Percentiles rank a stretch among this genome's conserved stretches.
Conservation (phyloP, 2,113 vertebrate genomes). For the Thunnus thynnus region DNA sequence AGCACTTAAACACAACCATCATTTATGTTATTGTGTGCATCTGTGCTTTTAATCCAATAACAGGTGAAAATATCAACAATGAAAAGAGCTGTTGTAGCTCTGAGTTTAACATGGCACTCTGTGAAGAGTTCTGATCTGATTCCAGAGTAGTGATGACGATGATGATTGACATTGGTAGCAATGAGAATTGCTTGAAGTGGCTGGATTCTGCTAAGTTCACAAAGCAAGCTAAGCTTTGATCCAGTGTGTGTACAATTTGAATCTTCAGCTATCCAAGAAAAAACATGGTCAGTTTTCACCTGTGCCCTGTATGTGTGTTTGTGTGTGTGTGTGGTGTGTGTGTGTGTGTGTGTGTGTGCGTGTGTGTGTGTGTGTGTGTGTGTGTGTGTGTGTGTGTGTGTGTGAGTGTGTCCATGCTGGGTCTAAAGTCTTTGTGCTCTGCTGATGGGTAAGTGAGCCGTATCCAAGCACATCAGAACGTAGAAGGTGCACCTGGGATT, state of each 20-base stretch:
- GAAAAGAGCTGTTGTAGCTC: background rate
- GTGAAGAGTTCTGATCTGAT: background rate
- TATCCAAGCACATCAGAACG: constrained; percentile 46
- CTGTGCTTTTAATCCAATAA: background rate
- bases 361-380: background rate
- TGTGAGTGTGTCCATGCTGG: constrained; percentile 27
- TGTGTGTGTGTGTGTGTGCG: background rate
- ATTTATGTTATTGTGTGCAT: background rate
- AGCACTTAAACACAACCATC: background rate
- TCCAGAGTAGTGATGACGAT: background rate
- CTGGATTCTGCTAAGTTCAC: background rate
- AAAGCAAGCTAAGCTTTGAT: background rate
- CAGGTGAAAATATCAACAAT: background rate
- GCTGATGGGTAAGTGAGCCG: constrained; percentile 53
- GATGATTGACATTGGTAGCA: background rate
- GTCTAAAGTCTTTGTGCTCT: constrained; percentile 50
- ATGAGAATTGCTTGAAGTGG: background rate
- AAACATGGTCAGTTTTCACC: background rate
- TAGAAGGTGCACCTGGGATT: constrained; percentile 57
- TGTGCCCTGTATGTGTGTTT: background rate
- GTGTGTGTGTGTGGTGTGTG: background rate
- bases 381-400: background rate
- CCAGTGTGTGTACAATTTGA: too few species aligned
- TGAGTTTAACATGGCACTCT: background rate
- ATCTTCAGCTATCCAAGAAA: too few species aligned